A percentile compares a stretch with the other conserved stretches of the same genome.
phyloP scores from a whole-genome alignment of 2,113 vertebrate genomes.

The Hippocampus barbouri region DNA sequence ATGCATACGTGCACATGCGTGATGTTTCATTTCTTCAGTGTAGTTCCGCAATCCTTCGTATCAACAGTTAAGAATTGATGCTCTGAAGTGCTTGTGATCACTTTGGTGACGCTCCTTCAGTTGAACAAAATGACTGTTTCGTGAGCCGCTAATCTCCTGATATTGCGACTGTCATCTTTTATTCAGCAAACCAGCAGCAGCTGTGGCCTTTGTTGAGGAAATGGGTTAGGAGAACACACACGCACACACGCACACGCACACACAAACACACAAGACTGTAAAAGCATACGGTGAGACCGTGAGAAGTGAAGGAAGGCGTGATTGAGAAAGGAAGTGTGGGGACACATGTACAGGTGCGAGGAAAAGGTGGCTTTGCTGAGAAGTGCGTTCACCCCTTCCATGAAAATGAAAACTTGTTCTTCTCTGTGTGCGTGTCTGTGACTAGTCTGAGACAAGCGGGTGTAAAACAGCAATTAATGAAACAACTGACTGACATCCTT shows the following conservation, averaged over 20 bases:
- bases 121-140: slow-evolving; percentile 60
- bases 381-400: slow-evolving; percentile 54
- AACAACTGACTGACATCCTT: slow-evolving; percentile 65
- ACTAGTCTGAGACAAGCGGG: slow-evolving; percentile 67
- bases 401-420: slow-evolving; percentile 57
- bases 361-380: slow-evolving; percentile 37
- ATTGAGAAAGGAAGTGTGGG: slow-evolving; percentile 38
- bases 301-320: slow-evolving; percentile 22
- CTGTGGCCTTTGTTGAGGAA: slow-evolving; percentile 63
- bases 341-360: slow-evolving; percentile 27
- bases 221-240: slow-evolving; percentile 29
- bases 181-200: slow-evolving; percentile 58
- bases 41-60: slow-evolving; percentile 1
- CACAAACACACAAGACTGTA: slow-evolving; percentile 9
- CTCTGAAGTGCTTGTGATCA: slow-evolving; percentile 42
- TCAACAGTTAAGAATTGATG: slow-evolving; percentile 16
- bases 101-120: slow-evolving; percentile 45
- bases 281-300: slow-evolving; percentile 18
- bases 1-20: background rate
- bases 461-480: slow-evolving; percentile 72
- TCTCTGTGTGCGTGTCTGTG: slow-evolving; percentile 22
- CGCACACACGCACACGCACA: slow-evolving; percentile 10
- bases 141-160: slow-evolving; percentile 56
- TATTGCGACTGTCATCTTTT: slow-evolving; percentile 64
- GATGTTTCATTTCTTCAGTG: background rate